Conservation (phyloP, 2,113 vertebrate genomes). For the Callionymus lyra region DNA sequence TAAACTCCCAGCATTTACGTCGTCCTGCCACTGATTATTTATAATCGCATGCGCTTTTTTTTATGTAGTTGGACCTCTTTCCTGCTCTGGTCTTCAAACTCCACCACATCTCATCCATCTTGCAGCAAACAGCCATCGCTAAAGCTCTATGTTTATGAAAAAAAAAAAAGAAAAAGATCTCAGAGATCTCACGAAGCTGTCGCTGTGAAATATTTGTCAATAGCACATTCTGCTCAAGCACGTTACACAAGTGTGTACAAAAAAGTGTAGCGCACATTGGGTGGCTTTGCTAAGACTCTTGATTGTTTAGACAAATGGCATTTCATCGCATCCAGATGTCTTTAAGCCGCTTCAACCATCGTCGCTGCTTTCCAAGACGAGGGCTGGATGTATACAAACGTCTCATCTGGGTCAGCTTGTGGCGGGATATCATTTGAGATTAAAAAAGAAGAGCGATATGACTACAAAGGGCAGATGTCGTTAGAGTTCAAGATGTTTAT, state of each 20-base stretch:
- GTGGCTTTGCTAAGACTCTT: slow-evolving; percentile 64
- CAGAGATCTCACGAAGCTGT: slow-evolving; percentile 38
- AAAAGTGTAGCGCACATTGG: slow-evolving; percentile 58
- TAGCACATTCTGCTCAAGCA: slow-evolving; percentile 52
- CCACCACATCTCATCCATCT: slow-evolving; percentile 20
- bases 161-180: slow-evolving; percentile 5
- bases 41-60: slow-evolving; percentile 20
- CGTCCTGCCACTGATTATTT: slow-evolving; percentile 14
- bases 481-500: too few relatives aligned
- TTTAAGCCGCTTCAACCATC: slow-evolving; percentile 67
- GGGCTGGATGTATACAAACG: slow-evolving; percentile 72
- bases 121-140: slow-evolving; percentile 23
- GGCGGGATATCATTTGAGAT: too few relatives aligned
- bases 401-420: slow-evolving; percentile 59
- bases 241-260: slow-evolving; percentile 57
- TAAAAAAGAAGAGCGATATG: too few relatives aligned
- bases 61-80: slow-evolving; percentile 7
- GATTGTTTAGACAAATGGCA: slow-evolving; percentile 74
- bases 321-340: slow-evolving; percentile 77
- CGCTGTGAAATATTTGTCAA: slow-evolving; percentile 69
- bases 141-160: slow-evolving; percentile 44
- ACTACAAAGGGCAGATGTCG: too few relatives aligned
- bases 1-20: slow-evolving; percentile 12
- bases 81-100: slow-evolving; percentile 11
- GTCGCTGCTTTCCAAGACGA: slow-evolving; percentile 53